Conservation (phyloP, 1,140 invertebrate species). For the Nymphalis io region DNA sequence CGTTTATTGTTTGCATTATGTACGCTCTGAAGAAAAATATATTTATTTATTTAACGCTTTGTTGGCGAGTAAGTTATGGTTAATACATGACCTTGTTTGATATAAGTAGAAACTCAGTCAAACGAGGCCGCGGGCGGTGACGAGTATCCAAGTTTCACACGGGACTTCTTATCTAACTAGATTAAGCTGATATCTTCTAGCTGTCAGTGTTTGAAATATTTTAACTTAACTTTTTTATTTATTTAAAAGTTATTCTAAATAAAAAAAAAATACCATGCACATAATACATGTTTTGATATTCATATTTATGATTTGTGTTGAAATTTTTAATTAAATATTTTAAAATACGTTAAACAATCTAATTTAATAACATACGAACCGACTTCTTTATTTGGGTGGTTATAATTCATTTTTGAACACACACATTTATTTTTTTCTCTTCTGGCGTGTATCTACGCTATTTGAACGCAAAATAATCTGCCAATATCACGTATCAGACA, state of each 20-base stretch:
- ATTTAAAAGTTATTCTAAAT: background rate
- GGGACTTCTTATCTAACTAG: constrained; percentile 23
- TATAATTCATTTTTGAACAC: too few relatives aligned
- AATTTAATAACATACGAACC: too few relatives aligned
- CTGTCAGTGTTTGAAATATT: constrained; percentile 9
- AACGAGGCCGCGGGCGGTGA: constrained; percentile 19
- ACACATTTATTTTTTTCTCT: too few relatives aligned
- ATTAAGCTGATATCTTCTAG: constrained; percentile 12
- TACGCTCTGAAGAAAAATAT: background rate
- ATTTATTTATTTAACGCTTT: background rate
- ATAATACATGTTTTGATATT: too few relatives aligned
- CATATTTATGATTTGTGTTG: too few relatives aligned
- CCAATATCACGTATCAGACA: too few relatives aligned
- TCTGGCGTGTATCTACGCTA: too few relatives aligned
- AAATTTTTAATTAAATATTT: too few relatives aligned
- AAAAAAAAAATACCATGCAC: too few relatives aligned
- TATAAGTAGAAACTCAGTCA: constrained; percentile 22
- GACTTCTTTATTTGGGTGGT: too few relatives aligned
- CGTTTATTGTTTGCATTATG: background rate
- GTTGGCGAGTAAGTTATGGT: constrained; percentile 5
- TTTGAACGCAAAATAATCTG: too few relatives aligned
- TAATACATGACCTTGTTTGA: constrained; percentile 16
- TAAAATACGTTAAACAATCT: too few relatives aligned
- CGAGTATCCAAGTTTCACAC: constrained; percentile 25
- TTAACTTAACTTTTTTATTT: background rate